phyloP scores from a whole-genome alignment of 1,140 invertebrate species.

The Aphis craccivora region DNA sequence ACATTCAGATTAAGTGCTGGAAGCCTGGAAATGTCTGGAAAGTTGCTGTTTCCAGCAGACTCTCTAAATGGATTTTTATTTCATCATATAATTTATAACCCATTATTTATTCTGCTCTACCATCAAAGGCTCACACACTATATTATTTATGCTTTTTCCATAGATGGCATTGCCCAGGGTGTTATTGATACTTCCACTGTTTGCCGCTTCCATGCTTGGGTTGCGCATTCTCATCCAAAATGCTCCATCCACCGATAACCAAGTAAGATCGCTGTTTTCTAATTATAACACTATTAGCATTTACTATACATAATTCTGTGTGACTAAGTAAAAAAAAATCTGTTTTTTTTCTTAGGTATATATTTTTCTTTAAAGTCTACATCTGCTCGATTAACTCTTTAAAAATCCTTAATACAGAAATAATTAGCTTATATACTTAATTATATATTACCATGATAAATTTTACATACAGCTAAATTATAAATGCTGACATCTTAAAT shows the following conservation, averaged over 20 bases:
- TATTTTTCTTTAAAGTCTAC: neutral
- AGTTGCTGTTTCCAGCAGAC: neutral
- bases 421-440: neutral
- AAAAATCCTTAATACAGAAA: neutral
- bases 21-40: neutral
- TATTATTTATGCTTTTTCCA: neutral
- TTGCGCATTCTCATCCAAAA: constrained; percentile 10
- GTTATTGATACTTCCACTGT: neutral
- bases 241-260: constrained; percentile 27
- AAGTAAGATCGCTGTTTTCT: neutral
- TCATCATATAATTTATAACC: neutral
- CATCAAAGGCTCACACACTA: neutral
- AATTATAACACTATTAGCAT: neutral
- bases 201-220: neutral
- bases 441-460: neutral
- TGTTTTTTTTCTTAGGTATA: neutral
- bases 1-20: neutral
- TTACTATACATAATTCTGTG: neutral
- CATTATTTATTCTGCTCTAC: neutral
- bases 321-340: neutral
- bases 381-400: neutral
- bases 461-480: neutral
- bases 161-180: constrained; percentile 3
- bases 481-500: neutral
- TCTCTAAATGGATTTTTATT: neutral